phyloP scores from a whole-genome alignment of 2,113 vertebrate species.

The Ornithorhynchus anatinus region DNA sequence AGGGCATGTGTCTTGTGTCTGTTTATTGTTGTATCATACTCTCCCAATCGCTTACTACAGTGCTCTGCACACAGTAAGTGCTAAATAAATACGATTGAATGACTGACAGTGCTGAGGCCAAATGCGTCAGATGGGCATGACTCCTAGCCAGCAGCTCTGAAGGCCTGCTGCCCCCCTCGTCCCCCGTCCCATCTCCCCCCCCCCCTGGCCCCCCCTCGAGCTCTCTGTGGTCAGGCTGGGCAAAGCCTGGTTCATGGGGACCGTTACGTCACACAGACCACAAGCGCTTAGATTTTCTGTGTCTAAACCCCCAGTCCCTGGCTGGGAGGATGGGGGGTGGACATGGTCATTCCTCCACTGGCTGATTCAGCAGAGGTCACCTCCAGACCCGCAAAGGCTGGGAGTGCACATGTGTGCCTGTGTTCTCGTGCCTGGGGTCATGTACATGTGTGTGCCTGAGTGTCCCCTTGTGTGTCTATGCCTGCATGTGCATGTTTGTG shows the following conservation, averaged over 20 bases:
- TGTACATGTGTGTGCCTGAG: background rate
- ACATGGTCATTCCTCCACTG: conserved; percentile 49
- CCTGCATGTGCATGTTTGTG: conserved; percentile 25
- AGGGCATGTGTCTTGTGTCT: too few relatives aligned
- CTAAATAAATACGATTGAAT: too few relatives aligned
- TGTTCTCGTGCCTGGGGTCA: background rate
- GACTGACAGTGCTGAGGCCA: too few relatives aligned
- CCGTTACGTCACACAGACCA: conserved; percentile 56
- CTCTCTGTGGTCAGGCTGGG: conserved; percentile 59
- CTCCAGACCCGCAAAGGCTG: conserved; percentile 8
- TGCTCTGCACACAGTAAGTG: too few relatives aligned
- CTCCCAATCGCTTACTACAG: too few relatives aligned
- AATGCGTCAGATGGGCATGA: background rate
- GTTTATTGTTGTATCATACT: too few relatives aligned
- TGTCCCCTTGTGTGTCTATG: conserved; percentile 40
- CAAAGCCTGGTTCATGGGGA: conserved; percentile 56
- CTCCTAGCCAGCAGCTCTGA: background rate
- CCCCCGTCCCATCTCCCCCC: background rate
- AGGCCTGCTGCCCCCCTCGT: background rate
- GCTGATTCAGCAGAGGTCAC: conserved; percentile 50
- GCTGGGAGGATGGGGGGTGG: too few relatives aligned
- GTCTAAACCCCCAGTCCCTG: conserved; percentile 57
- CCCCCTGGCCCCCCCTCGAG: background rate
- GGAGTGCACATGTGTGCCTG: background rate
- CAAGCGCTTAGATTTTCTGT: conserved; percentile 65